A percentile compares a stretch with the other conserved stretches of the same genome.
phyloP scores from a whole-genome alignment of 2,888 invertebrate species.

The Chirona hameri region DNA sequence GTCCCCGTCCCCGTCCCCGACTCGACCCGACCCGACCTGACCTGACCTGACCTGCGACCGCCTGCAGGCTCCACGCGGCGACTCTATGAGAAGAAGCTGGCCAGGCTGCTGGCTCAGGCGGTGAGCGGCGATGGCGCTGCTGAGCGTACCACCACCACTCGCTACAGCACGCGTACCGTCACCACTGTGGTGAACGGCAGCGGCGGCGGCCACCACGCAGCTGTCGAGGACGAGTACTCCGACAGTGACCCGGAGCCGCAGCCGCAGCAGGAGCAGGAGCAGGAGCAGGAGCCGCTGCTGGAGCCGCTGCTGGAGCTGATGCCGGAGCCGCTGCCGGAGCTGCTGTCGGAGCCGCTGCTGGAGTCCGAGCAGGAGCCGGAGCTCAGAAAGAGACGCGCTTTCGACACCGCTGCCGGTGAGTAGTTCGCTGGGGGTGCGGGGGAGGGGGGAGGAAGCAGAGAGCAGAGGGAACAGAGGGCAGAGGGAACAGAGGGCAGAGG shows the following conservation, averaged over 20 bases:
- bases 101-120: neutral
- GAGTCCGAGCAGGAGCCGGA: neutral
- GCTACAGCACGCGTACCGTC: neutral
- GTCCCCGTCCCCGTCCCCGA: no score
- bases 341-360: no score
- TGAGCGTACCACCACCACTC: neutral
- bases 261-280: neutral
- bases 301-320: no score
- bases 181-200: constrained; percentile 2
- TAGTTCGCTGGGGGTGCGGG: neutral
- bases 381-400: neutral
- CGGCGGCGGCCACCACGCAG: constrained; percentile 10
- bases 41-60: neutral
- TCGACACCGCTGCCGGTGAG: neutral
- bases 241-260: neutral
- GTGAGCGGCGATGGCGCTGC: neutral
- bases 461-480: no score
- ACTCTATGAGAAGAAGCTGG: neutral
- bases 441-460: no score
- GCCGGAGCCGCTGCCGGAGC: no score
- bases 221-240: constrained; percentile 2
- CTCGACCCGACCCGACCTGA: no score
- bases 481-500: no score
- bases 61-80: constrained; percentile 4
- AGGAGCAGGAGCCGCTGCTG: no score